Evolutionary conservation across 2,888 invertebrate species (phyloP).

Genomic region (Leucophenga maculata): DNA sequence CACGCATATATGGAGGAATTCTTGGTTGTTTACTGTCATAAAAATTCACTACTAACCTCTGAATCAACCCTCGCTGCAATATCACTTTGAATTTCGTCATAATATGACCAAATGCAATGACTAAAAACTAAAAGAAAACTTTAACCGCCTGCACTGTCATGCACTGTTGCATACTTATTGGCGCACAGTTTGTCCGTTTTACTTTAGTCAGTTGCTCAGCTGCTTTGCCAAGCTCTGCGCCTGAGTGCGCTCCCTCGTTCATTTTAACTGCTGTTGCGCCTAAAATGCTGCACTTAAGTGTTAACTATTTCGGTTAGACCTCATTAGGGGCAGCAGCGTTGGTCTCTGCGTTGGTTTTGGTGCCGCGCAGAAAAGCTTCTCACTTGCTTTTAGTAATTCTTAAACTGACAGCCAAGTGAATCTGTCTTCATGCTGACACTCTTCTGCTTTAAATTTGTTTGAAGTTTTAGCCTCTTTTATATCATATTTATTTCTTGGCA

Average conservation of each 20-base stretch:
- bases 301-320: slow-evolving; percentile 45
- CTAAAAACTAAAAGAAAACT: neutral
- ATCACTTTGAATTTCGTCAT: neutral
- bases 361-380: slow-evolving; percentile 37
- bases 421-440: neutral
- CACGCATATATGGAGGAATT: neutral
- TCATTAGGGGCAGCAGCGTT: slow-evolving; percentile 31
- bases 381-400: neutral
- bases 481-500: too few species aligned
- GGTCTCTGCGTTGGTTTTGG: neutral
- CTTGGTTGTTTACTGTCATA: too few species aligned
- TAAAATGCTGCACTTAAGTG: slow-evolving; percentile 38
- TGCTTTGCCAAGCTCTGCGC: neutral
- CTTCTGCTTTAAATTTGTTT: neutral
- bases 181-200: slow-evolving; percentile 23
- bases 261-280: slow-evolving; percentile 26
- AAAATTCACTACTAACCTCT: too few species aligned
- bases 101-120: slow-evolving; percentile 13
- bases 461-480: neutral
- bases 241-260: neutral
- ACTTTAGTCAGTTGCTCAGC: neutral
- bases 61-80: too few species aligned
- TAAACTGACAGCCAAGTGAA: neutral
- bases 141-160: neutral
- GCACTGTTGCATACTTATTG: slow-evolving; percentile 20